Evolutionary conservation across 2,888 invertebrate species (phyloP).

Genomic region (Malacosoma neustria): DNA sequence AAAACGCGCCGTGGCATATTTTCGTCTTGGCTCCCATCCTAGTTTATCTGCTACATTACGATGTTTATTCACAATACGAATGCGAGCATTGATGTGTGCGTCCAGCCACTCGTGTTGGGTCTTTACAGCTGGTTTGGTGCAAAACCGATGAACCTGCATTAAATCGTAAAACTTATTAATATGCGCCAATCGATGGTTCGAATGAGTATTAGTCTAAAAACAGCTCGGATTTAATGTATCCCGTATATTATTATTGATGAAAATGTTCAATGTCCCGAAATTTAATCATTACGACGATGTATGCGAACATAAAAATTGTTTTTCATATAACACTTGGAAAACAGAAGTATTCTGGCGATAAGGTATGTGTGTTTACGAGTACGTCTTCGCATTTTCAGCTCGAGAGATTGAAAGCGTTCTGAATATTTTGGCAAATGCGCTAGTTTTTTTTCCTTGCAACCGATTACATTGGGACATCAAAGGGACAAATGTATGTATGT

Average conservation of each 20-base stretch:
- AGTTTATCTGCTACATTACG: conserved; percentile 75
- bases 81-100: conserved; percentile 69
- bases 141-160: conserved; percentile 20
- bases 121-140: conserved; percentile 30
- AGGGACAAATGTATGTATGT: conserved; percentile 22
- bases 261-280: conserved; percentile 4
- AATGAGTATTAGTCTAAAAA: background rate
- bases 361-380: conserved; percentile 22
- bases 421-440: conserved; percentile 32
- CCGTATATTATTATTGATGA: conserved; percentile 8
- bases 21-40: conserved; percentile 75
- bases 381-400: conserved; percentile 28
- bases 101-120: conserved; percentile 54
- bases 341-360: conserved; percentile 15
- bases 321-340: conserved; percentile 12
- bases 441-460: conserved; percentile 29
- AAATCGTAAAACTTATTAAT: conserved; percentile 14
- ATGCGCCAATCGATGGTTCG: background rate
- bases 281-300: conserved; percentile 11
- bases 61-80: conserved; percentile 76
- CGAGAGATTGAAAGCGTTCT: conserved; percentile 25
- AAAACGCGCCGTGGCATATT: conserved; percentile 73
- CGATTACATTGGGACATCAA: conserved; percentile 26
- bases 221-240: conserved; percentile 1
- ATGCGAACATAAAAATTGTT: conserved; percentile 10